phyloP scores from a whole-genome alignment of 1,140 invertebrate species.

The Ditylenchus dipsaci region DNA sequence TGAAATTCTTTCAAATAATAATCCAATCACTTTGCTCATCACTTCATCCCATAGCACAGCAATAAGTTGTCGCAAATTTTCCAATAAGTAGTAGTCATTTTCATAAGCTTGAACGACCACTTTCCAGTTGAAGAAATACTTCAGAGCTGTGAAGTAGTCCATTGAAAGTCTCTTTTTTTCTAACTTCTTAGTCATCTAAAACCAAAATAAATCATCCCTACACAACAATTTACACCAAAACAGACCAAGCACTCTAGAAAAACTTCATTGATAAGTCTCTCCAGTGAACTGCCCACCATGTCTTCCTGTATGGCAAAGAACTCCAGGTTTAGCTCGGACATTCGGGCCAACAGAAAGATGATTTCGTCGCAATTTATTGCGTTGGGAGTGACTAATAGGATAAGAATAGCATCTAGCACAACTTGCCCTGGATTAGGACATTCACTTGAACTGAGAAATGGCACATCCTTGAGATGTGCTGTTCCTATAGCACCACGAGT shows the following conservation, averaged over 20 bases:
- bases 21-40: neutral
- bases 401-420: neutral
- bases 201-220: neutral
- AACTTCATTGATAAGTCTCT: slow-evolving; percentile 7
- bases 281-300: neutral
- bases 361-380: neutral
- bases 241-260: slow-evolving; percentile 8
- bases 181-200: slow-evolving; percentile 22
- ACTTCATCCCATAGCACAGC: slow-evolving; percentile 23
- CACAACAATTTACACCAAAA: neutral
- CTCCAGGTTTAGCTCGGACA: neutral
- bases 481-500: neutral
- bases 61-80: slow-evolving; percentile 37
- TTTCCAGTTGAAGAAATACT: slow-evolving; percentile 20
- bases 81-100: slow-evolving; percentile 32
- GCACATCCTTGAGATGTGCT: neutral
- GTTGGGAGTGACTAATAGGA: neutral
- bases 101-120: slow-evolving; percentile 8
- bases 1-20: too few relatives aligned
- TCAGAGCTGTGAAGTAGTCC: slow-evolving; percentile 27
- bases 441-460: neutral
- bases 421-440: neutral
- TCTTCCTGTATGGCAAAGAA: neutral
- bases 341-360: neutral
- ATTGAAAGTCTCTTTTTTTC: neutral